A percentile compares a stretch with the other conserved stretches of the same genome.
These are phyloP conservation scores for Cephus pygmeus DNA, from an alignment of 2,888 invertebrate genomes.

Conservation along the genomic window DNA sequence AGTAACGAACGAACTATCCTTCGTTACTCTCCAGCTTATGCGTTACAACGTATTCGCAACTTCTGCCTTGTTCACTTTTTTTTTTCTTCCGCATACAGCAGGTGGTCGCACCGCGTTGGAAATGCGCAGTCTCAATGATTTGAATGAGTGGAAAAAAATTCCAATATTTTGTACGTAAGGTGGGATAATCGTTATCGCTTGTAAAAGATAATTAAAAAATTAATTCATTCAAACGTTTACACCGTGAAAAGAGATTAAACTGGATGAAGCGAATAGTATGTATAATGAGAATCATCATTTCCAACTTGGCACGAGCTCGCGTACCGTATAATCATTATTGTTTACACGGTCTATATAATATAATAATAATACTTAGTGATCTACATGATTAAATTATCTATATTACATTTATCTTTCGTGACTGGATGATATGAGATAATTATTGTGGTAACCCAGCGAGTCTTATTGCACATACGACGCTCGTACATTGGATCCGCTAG, in stretches of 20 bases:
- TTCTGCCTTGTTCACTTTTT: not conserved
- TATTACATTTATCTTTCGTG: constrained; percentile 46
- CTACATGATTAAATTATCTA: constrained; percentile 1
- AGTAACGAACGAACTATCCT: not conserved
- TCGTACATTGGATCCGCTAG: constrained; percentile 7
- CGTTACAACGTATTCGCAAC: not conserved
- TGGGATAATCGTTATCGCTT: not conserved
- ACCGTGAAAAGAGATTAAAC: not conserved
- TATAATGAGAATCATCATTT: not conserved
- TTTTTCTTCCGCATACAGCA: not conserved
- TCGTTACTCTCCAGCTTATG: not conserved
- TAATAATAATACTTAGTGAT: not conserved
- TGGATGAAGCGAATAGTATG: not conserved
- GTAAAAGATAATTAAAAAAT: not conserved
- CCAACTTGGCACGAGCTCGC: not conserved
- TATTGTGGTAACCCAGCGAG: constrained; percentile 57
- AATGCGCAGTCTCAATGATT: not conserved
- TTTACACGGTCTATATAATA: not conserved
- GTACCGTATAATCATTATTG: not conserved
- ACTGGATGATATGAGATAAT: constrained; percentile 51
- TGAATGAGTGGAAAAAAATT: not conserved
- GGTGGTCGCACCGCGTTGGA: not conserved
- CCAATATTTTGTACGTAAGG: not conserved
- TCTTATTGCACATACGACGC: constrained; percentile 59
- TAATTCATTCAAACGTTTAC: no score